Base-by-base conservation (phyloP, 2,113 vertebrate genomes). In the Cinclus mexicanus region DNA sequence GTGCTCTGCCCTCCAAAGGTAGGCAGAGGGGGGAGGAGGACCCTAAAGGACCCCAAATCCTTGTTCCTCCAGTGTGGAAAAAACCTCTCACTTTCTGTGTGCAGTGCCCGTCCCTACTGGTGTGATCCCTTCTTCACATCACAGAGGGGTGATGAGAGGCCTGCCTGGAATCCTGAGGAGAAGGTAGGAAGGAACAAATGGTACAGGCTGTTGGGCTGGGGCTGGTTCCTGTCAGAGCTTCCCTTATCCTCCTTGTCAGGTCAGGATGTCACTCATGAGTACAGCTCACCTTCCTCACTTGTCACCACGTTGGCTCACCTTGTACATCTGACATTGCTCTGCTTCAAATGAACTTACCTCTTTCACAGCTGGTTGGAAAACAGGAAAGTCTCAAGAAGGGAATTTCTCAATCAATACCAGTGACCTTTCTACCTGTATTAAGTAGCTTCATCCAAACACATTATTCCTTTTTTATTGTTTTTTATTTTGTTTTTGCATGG, bases 61-160 rank as follows among this genome's bases (percentile, higher is more conserved):
- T 84, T 39, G 5, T 33, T 87, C 33, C 35, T 78, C 23, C 7
- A 29, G 6, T 13, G 25, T 24, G 23, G 49, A 10, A 24, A 84
- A 91, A 74, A 19, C 5, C 26, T 55, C 67, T 25, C 13, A 8
- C 9, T 52, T 47, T 39, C 60, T 64, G 25, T 39, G 37, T 41
- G 23, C 65, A 41, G 20, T 53, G 28, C 8, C 70, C 72, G 3
- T 3, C 8, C 25, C 23, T 59, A 4, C 6, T n/a, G 17, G 3
- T 17, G 14, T 47, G 41, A 35, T 49, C 41, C 20, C 28, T 46
- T 72, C 50, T 67, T n/a, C 39, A 42, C 23, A 47, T 7, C 25
- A 21, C 0, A 0, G 24, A 56, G 52, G n/a, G 13, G 31, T 10
- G 39, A 23, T 0, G 14, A 60, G 41, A 44, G 3, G 9, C 33